Percentiles rank a stretch among this genome's conserved stretches.
These are phyloP conservation scores for Apamea epomidion DNA, from an alignment of 2,888 invertebrate genomes.

Conservation along the genomic window DNA sequence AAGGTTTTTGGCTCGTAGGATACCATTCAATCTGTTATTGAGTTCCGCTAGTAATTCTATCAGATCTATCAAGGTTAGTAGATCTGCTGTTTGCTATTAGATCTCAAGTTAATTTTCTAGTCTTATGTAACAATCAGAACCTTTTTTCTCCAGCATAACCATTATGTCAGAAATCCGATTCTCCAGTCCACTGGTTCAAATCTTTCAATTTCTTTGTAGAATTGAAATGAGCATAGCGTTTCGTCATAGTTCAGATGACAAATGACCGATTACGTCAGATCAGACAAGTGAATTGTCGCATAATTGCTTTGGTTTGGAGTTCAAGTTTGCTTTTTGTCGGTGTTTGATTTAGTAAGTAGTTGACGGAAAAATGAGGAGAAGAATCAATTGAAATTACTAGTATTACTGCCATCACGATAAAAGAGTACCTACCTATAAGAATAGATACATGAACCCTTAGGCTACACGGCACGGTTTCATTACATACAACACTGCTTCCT, in stretches of 20 bases:
- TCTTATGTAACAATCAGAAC: conserved; percentile 30
- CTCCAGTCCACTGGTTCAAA: conserved; percentile 64
- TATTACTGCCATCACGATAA: neutral
- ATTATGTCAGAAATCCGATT: conserved; percentile 54
- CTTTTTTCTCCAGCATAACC: conserved; percentile 11
- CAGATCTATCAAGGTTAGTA: neutral
- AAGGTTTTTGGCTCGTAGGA: neutral
- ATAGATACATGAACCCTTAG: neutral
- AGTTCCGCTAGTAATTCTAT: neutral
- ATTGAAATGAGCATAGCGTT: conserved; percentile 48
- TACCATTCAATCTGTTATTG: neutral
- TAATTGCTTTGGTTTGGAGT: conserved; percentile 21
- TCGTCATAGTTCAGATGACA: conserved; percentile 53
- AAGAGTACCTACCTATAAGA: neutral
- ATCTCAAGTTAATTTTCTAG: conserved; percentile 3
- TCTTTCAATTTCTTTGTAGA: conserved; percentile 46
- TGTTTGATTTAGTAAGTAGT: neutral
- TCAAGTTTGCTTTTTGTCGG: conserved; percentile 7
- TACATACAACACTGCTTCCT: neutral
- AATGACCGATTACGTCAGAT: conserved; percentile 51
- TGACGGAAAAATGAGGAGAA: neutral
- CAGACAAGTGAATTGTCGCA: conserved; percentile 20
- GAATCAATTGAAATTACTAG: neutral
- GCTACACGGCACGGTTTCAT: no score
- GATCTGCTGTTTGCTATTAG: neutral